Conservation (phyloP, 1,140 invertebrate species). For the Drosophila sp. region DNA sequence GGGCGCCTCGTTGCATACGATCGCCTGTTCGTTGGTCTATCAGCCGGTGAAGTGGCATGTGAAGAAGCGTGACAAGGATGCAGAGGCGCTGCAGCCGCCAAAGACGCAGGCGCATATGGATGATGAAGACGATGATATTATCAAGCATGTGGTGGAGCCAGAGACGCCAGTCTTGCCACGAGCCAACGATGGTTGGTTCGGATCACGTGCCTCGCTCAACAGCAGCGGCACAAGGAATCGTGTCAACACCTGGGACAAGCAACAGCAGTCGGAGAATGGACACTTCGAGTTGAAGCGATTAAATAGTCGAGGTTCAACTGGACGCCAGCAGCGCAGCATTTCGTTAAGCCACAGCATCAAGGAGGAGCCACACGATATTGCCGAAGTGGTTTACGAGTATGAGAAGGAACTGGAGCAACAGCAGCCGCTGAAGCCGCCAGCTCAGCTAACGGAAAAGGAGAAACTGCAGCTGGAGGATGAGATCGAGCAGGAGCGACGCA, state of each 20-base stretch:
- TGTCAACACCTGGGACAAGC: slow-evolving; percentile 66
- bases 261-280: slow-evolving; percentile 34
- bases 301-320: slow-evolving; percentile 54
- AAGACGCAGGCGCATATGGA: slow-evolving; percentile 45
- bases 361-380: slow-evolving; percentile 53
- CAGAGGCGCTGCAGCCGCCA: slow-evolving; percentile 55
- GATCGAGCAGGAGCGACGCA: slow-evolving; percentile 59
- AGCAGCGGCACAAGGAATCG: slow-evolving; percentile 68
- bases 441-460: slow-evolving; percentile 48
- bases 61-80: slow-evolving; percentile 82
- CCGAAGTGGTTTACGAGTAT: slow-evolving; percentile 18
- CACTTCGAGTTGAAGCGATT: slow-evolving; percentile 70
- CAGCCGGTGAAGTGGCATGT: slow-evolving; percentile 89
- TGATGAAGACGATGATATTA: slow-evolving; percentile 67
- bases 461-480: slow-evolving; percentile 72
- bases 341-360: slow-evolving; percentile 77
- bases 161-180: slow-evolving; percentile 88
- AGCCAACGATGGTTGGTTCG: slow-evolving; percentile 89
- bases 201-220: slow-evolving; percentile 82
- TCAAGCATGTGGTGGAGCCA: slow-evolving; percentile 86
- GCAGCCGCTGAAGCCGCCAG: neutral
- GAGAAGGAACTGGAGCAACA: slow-evolving; percentile 21
- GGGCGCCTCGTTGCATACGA: slow-evolving; percentile 86
- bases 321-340: slow-evolving; percentile 62
- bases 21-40: slow-evolving; percentile 86